Evolutionary conservation across 1,140 invertebrate species (phyloP).

Genomic region (Pentalonia nigronervosa): DNA sequence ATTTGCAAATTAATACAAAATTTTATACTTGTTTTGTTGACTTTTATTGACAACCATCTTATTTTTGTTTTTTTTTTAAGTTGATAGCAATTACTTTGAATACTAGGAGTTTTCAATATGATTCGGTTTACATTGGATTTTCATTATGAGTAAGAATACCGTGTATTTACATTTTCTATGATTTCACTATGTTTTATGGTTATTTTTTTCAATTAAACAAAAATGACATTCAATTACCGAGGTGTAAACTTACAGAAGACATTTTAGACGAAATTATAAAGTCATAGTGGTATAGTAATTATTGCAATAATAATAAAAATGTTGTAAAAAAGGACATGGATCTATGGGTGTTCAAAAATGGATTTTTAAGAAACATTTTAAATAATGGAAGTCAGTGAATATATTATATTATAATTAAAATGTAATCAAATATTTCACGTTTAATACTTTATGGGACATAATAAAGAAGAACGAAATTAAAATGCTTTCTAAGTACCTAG

Average conservation of each 20-base stretch:
- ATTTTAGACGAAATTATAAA: not conserved
- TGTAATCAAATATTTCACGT: not conserved
- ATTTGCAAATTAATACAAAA: not conserved
- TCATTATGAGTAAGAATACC: not conserved
- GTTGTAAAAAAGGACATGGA: not conserved
- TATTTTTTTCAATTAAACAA: not conserved
- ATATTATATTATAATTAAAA: conserved; percentile 14
- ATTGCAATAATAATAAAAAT: not conserved
- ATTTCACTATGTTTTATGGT: not conserved
- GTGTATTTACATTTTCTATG: not conserved
- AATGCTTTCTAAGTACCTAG: not conserved
- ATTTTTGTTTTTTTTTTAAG: not conserved
- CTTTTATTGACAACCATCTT: not conserved
- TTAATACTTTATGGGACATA: not conserved
- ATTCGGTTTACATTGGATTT: not conserved
- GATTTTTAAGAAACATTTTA: conserved; percentile 8
- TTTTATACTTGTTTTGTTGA: not conserved
- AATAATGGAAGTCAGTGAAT: not conserved
- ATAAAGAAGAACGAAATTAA: not conserved
- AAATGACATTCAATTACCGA: not conserved
- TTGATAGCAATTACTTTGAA: not conserved
- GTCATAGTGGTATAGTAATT: not conserved
- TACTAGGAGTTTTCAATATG: not conserved
- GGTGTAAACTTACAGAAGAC: not conserved
- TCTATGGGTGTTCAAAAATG: not conserved